Conservation (phyloP, 2,888 invertebrate species). For the Callosobruchus maculatus region DNA sequence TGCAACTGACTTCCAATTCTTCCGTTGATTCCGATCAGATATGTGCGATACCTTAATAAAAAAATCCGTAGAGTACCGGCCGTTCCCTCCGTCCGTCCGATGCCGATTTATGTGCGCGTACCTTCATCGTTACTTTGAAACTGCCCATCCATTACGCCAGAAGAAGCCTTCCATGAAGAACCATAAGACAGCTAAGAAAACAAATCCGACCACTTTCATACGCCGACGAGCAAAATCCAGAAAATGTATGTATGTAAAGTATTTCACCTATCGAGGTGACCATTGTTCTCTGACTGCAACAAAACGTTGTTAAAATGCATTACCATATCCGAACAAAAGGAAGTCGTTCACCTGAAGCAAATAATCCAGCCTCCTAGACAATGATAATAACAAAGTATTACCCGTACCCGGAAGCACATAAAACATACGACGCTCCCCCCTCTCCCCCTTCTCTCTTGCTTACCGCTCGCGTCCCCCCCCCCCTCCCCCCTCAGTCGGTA, state of each 20-base stretch:
- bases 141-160: not conserved
- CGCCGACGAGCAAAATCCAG: not conserved
- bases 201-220: not conserved
- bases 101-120: too few relatives aligned
- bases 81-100: too few relatives aligned
- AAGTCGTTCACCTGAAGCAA: not conserved
- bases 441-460: not conserved
- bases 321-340: not conserved
- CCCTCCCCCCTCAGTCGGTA: conserved; percentile 9
- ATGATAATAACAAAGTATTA: not conserved
- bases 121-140: not conserved
- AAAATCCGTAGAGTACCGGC: too few relatives aligned
- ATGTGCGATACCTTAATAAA: too few relatives aligned
- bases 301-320: not conserved
- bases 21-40: too few relatives aligned
- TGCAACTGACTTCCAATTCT: too few relatives aligned
- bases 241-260: not conserved
- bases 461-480: not conserved
- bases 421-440: not conserved
- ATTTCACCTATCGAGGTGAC: not conserved
- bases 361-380: not conserved
- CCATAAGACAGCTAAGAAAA: not conserved
- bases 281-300: not conserved
- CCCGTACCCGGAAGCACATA: not conserved
- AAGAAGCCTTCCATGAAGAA: not conserved